Conservation (phyloP, 2,113 vertebrate species). For the Scalopus aquaticus region DNA sequence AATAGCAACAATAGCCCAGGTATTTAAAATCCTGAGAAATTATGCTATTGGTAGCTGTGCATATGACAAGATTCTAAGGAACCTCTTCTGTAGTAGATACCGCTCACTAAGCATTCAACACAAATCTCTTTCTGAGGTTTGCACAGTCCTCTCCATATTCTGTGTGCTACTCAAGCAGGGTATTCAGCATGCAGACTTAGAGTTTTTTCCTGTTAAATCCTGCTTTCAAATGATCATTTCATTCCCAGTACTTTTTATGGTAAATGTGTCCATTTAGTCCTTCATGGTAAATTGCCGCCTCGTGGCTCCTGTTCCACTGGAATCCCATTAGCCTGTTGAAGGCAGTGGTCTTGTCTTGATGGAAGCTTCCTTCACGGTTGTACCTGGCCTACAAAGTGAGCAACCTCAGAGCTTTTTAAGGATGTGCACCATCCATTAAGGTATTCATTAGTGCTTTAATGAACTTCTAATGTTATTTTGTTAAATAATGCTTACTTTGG, state of each 20-base stretch:
- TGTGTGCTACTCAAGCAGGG: not conserved
- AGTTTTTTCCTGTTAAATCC: not conserved
- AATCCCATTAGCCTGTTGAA: not conserved
- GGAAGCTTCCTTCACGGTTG: not conserved
- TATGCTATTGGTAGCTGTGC: slow-evolving; percentile 9
- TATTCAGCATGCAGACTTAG: not conserved
- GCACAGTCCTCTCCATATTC: not conserved
- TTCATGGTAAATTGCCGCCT: not conserved
- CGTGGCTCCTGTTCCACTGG: not conserved
- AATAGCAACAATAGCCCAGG: not conserved
- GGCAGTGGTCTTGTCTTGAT: not conserved
- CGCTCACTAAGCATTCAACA: not conserved
- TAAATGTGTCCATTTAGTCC: not conserved
- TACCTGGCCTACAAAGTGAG: not conserved
- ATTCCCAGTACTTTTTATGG: not conserved
- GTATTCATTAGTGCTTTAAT: not conserved
- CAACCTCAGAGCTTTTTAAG: not conserved
- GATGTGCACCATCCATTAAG: not conserved
- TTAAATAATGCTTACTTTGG: not conserved
- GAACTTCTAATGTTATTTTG: not conserved
- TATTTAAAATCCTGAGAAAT: slow-evolving; percentile 10
- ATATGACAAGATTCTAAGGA: not conserved
- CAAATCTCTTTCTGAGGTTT: not conserved
- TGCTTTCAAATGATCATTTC: not conserved
- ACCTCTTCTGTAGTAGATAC: not conserved